Evolutionary conservation across 2,797 vertebrate species (phyloP).

Genomic region (Rhynchotus rufescens): DNA sequence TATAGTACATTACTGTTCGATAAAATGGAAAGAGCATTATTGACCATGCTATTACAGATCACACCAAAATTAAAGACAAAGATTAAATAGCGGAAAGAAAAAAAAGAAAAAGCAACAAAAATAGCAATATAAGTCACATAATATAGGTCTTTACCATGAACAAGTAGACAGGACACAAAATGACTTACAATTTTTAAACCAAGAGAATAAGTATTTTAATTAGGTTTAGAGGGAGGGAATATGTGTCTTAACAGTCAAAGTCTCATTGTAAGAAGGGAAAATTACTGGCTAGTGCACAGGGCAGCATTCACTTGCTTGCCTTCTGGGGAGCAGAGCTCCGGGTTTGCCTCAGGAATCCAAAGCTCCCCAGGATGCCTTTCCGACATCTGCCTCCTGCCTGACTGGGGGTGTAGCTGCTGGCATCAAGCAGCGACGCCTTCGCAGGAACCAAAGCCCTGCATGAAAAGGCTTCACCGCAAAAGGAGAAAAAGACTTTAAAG

Average conservation of each 20-base stretch:
- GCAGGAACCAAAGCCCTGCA: slow-evolving; percentile 22
- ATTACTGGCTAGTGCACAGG: slow-evolving; percentile 19
- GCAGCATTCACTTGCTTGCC: not conserved
- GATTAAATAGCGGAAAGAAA: not conserved
- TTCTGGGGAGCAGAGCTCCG: not conserved
- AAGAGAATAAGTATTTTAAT: not conserved
- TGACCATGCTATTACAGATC: not conserved
- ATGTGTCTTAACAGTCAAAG: not conserved
- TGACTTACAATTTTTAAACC: slow-evolving; percentile 22
- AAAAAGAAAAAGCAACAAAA: not conserved
- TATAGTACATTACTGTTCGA: not conserved
- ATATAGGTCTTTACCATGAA: not conserved
- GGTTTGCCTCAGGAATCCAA: not conserved
- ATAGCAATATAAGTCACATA: not conserved
- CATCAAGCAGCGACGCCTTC: slow-evolving; percentile 54
- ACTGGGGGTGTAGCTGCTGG: slow-evolving; percentile 50
- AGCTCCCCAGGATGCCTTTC: not conserved
- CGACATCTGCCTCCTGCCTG: slow-evolving; percentile 39
- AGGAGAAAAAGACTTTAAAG: slow-evolving; percentile 39
- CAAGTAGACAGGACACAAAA: not conserved
- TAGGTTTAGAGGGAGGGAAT: not conserved
- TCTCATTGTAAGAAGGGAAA: slow-evolving; percentile 40
- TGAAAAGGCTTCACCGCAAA: slow-evolving; percentile 41
- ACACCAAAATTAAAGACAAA: not conserved
- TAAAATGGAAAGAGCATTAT: not conserved